Conservation (phyloP, 2,888 invertebrate genomes). For the Thymelicus lineola region DNA sequence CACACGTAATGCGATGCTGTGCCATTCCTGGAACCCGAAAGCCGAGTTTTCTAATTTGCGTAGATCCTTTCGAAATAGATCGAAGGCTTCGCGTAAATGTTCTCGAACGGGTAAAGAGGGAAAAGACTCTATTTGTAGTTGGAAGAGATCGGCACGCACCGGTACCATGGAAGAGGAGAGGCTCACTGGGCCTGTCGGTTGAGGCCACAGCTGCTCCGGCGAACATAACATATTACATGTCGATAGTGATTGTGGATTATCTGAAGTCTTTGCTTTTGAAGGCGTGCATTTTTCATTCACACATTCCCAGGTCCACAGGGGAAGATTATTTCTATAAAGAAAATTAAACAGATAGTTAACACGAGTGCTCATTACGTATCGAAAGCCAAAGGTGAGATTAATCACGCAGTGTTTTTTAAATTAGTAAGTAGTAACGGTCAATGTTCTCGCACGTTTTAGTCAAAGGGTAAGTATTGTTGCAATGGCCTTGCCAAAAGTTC, state of each 20-base stretch:
- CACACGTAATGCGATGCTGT: slow-evolving; percentile 73
- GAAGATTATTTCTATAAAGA: slow-evolving; percentile 61
- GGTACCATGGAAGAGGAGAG: slow-evolving; percentile 87
- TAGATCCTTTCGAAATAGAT: slow-evolving; percentile 76
- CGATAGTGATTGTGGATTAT: slow-evolving; percentile 83
- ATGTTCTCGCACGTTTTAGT: no score
- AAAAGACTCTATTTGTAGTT: slow-evolving; percentile 64
- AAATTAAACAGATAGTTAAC: background rate
- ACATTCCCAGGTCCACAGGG: slow-evolving; percentile 92
- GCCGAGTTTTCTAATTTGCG: slow-evolving; percentile 64
- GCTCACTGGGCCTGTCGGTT: slow-evolving; percentile 88
- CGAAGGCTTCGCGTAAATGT: slow-evolving; percentile 74
- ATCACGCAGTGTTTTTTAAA: no score
- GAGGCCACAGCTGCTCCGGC: slow-evolving; percentile 89
- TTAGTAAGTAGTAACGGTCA: no score
- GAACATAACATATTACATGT: slow-evolving; percentile 91
- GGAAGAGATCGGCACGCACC: slow-evolving; percentile 82
- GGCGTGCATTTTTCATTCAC: slow-evolving; percentile 88
- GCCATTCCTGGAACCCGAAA: slow-evolving; percentile 65
- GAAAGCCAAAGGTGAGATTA: no score
- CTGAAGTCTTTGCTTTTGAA: slow-evolving; percentile 54
- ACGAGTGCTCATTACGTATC: no score
- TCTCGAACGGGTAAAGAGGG: slow-evolving; percentile 61
- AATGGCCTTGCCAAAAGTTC: no score
- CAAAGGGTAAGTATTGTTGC: no score